A percentile compares a stretch with the other conserved stretches of the same genome.
Conservation (phyloP, 2,113 vertebrate species). For the Oxygymnocypris stewartii region DNA sequence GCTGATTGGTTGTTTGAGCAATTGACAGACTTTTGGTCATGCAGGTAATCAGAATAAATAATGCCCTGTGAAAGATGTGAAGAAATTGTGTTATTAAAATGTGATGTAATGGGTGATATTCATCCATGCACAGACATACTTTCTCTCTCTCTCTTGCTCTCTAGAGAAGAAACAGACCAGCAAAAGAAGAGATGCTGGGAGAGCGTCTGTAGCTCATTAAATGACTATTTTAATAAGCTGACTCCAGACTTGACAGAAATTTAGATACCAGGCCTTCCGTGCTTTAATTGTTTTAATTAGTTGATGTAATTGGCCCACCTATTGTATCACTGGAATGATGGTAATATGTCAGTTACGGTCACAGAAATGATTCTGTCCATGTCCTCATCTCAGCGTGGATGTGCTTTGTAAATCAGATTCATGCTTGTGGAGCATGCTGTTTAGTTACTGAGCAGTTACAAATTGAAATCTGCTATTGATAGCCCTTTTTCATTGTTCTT, state of each 20-base stretch:
- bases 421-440: slow-evolving; percentile 59
- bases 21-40: background rate
- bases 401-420: slow-evolving; percentile 61
- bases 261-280: slow-evolving; percentile 58
- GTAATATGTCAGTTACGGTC: slow-evolving; percentile 61
- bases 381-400: background rate
- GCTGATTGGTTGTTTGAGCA: background rate
- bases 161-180: slow-evolving; percentile 42
- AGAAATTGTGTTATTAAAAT: slow-evolving; percentile 28
- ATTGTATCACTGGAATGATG: slow-evolving; percentile 59
- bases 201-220: slow-evolving; percentile 66
- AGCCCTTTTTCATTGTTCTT: background rate
- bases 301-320: slow-evolving; percentile 67
- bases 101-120: slow-evolving; percentile 38
- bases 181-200: slow-evolving; percentile 44
- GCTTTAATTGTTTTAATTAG: slow-evolving; percentile 75
- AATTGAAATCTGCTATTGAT: background rate
- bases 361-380: slow-evolving; percentile 52
- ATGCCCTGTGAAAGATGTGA: background rate
- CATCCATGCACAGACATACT: background rate
- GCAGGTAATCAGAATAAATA: slow-evolving; percentile 12
- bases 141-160: slow-evolving; percentile 32
- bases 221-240: slow-evolving; percentile 67
- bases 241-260: slow-evolving; percentile 64
- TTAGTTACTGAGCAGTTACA: slow-evolving; percentile 61